Percentiles rank a stretch among this genome's conserved stretches.
Evolutionary conservation across 2,797 vertebrate species (phyloP).

Genomic region (Helarctos malayanus): DNA sequence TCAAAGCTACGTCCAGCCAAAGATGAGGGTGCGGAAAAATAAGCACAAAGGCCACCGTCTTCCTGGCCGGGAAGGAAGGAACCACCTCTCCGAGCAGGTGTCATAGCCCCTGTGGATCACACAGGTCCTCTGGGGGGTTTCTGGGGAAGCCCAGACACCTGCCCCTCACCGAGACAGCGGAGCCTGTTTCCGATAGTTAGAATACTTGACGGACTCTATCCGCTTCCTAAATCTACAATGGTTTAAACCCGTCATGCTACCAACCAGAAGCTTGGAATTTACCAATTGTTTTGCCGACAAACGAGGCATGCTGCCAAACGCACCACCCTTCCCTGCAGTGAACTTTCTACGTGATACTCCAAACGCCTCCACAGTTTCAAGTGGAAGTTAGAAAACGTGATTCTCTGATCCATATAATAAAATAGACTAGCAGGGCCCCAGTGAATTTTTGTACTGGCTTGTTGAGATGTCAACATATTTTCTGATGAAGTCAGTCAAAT

Average conservation of each 20-base stretch:
- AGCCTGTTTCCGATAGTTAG: not conserved
- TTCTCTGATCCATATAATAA: not conserved
- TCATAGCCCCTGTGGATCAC: not conserved
- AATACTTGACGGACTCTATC: fast-evolving
- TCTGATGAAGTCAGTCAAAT: not conserved
- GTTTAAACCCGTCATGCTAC: not conserved
- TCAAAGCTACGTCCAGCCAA: not conserved
- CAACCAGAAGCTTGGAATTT: not conserved
- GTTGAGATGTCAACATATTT: not conserved
- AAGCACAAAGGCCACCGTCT: too few species aligned
- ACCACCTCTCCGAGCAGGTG: fast-evolving
- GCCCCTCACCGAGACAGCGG: not conserved
- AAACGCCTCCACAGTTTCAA: not conserved
- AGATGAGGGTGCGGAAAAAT: not conserved
- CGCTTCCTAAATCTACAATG: not conserved
- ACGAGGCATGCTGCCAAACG: not conserved
- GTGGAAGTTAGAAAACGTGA: not conserved
- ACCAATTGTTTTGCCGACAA: not conserved
- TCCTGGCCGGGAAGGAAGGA: not conserved
- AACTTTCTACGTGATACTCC: not conserved
- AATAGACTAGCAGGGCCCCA: not conserved
- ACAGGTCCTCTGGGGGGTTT: not conserved
- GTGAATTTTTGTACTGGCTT: not conserved
- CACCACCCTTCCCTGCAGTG: not conserved
- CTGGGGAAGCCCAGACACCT: too few species aligned